These are phyloP conservation scores for Dermatemys mawii DNA, from an alignment of 2,113 vertebrate genomes.

Conservation along the genomic window DNA sequence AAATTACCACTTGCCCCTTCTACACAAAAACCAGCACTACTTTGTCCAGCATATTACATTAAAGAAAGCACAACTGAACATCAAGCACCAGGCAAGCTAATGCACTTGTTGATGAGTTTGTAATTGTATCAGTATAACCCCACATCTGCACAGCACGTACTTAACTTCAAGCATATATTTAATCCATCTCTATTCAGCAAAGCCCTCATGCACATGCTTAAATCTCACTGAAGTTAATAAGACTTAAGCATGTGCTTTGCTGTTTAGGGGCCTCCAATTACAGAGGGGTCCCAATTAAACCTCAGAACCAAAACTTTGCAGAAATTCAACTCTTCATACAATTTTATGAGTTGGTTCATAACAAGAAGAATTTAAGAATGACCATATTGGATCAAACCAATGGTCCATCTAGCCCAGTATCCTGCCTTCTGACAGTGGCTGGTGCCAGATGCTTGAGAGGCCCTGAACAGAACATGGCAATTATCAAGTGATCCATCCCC, in stretches of 20 bases:
- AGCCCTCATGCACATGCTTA: too few relatives aligned
- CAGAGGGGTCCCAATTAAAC: not conserved
- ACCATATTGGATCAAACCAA: not conserved
- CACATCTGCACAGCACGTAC: not conserved
- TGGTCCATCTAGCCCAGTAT: not conserved
- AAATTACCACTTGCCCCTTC: not conserved
- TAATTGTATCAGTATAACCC: not conserved
- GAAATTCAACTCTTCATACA: not conserved
- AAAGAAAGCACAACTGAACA: not conserved
- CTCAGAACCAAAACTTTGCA: not conserved
- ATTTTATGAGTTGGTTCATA: constrained; percentile 17
- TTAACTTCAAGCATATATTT: not conserved
- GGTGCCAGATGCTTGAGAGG: not conserved
- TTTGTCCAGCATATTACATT: not conserved
- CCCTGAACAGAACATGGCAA: not conserved
- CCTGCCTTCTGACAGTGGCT: not conserved
- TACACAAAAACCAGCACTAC: not conserved
- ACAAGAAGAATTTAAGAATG: not conserved
- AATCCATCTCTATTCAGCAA: not conserved
- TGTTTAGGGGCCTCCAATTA: not conserved
- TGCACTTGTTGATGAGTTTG: not conserved
- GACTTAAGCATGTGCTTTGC: not conserved
- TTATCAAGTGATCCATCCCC: not conserved
- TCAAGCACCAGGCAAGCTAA: not conserved
- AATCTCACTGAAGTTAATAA: not conserved